A percentile compares a stretch with the other conserved stretches of the same genome.
Evolutionary conservation across 2,888 invertebrate species (phyloP).

Genomic region (Marronus borbonicus): DNA sequence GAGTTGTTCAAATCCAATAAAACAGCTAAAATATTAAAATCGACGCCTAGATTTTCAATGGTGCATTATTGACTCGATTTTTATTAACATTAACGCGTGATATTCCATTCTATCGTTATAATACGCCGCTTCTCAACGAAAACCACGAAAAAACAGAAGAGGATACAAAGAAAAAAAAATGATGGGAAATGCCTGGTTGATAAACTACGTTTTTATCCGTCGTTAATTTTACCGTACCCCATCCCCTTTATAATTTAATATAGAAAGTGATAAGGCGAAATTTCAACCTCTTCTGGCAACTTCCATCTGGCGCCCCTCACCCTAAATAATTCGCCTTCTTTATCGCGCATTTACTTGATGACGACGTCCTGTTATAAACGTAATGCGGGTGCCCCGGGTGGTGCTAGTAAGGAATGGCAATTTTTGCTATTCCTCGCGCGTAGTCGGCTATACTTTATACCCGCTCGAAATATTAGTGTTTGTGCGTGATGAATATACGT

Average conservation of each 20-base stretch:
- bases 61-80: no score
- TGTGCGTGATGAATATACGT: background rate
- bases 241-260: slow-evolving; percentile 30
- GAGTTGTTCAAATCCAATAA: no score
- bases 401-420: background rate
- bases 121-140: no score
- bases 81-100: no score
- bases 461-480: background rate
- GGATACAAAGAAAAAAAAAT: background rate
- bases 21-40: no score
- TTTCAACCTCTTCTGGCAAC: background rate
- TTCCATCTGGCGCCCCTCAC: background rate
- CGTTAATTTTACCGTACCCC: slow-evolving; percentile 12
- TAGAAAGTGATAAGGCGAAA: slow-evolving; percentile 24
- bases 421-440: background rate
- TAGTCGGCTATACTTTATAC: background rate
- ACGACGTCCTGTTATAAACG: background rate
- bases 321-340: background rate
- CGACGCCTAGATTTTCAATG: no score
- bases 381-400: background rate
- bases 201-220: slow-evolving; percentile 26
- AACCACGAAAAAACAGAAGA: background rate
- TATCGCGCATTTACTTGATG: background rate
- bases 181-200: background rate
- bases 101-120: no score